Evolutionary conservation across 2,797 vertebrate genomes (phyloP).

Genomic region (Streptopelia turtur): DNA sequence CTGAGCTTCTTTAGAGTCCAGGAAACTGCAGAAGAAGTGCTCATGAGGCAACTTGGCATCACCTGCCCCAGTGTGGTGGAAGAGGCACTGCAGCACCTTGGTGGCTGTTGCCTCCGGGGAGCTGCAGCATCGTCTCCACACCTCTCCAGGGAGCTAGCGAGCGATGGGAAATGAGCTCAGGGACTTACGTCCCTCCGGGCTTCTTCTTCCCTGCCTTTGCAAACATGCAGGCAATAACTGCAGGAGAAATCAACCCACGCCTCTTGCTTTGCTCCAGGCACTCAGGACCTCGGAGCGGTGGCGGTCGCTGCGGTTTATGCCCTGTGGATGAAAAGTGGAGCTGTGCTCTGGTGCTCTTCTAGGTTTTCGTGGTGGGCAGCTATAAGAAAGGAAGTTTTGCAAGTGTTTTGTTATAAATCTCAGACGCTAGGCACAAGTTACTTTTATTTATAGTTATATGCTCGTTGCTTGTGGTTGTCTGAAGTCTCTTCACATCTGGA

Average conservation of each 20-base stretch:
- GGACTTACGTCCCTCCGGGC: neutral
- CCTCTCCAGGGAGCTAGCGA: accelerated
- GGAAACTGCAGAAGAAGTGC: neutral
- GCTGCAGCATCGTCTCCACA: accelerated
- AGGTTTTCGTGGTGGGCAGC: neutral
- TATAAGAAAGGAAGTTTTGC: neutral
- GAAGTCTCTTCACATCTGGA: neutral
- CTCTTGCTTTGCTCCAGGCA: neutral
- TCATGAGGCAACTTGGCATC: accelerated
- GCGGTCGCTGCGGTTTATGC: neutral
- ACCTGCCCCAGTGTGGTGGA: neutral
- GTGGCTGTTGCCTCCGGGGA: neutral
- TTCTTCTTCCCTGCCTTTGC: neutral
- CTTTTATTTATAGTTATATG: neutral
- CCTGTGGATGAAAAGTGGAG: accelerated
- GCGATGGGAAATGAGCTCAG: accelerated
- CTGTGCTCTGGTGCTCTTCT: neutral
- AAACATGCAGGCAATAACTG: accelerated
- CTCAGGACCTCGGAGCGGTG: neutral
- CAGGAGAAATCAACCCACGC: neutral
- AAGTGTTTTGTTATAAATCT: neutral
- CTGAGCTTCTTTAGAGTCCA: neutral
- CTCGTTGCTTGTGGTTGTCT: neutral
- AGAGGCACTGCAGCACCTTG: accelerated
- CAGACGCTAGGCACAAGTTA: neutral